Conservation (phyloP, 2,113 vertebrate species). For the Vireo altiloquus region DNA sequence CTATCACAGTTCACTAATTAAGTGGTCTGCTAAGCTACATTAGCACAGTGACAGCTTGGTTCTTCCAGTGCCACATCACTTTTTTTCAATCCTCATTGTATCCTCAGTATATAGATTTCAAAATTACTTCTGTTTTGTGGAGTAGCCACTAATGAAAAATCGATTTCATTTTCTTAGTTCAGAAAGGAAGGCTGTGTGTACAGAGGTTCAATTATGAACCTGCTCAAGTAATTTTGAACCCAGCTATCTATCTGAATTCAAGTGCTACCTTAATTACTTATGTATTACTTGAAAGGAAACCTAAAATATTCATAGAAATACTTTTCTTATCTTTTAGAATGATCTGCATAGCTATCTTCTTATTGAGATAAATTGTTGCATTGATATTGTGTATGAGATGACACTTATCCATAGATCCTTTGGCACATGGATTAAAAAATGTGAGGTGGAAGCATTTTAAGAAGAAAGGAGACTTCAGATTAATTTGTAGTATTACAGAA, state of each 20-base stretch:
- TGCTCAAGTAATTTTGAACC: neutral
- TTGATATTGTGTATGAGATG: neutral
- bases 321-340: slow-evolving; percentile 30
- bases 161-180: neutral
- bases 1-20: neutral
- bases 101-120: neutral
- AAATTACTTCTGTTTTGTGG: neutral
- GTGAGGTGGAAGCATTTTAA: slow-evolving; percentile 8
- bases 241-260: neutral
- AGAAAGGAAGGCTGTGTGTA: neutral
- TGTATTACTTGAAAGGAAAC: slow-evolving; percentile 16
- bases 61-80: neutral
- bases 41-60: neutral
- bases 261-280: neutral
- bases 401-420: slow-evolving; percentile 25
- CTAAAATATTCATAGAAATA: slow-evolving; percentile 26
- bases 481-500: neutral
- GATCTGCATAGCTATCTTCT: slow-evolving; percentile 18
- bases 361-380: neutral
- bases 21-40: neutral
- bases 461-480: neutral
- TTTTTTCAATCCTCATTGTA: neutral
- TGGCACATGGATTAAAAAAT: slow-evolving; percentile 13
- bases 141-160: neutral
- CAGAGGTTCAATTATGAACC: neutral